These are phyloP conservation scores for Hoplostethus mediterraneus DNA, from an alignment of 2,797 vertebrate genomes.

Conservation along the genomic window DNA sequence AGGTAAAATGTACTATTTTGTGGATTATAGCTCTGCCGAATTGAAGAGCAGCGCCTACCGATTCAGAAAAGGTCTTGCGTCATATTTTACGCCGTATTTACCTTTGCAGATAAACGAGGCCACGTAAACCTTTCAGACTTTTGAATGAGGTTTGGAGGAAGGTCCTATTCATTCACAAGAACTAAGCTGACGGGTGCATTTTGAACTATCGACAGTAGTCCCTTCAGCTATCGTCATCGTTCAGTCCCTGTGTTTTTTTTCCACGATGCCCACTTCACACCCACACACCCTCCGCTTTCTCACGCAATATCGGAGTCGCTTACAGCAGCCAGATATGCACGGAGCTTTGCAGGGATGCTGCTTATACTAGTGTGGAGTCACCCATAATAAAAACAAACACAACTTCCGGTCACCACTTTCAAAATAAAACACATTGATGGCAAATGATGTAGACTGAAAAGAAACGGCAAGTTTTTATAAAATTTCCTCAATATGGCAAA, in stretches of 20 bases:
- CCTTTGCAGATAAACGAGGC: background rate
- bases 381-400: conserved; percentile 11
- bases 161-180: background rate
- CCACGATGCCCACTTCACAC: conserved; percentile 34
- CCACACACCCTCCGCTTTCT: conserved; percentile 65
- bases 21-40: background rate
- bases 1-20: background rate
- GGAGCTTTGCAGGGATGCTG: background rate
- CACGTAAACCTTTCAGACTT: conserved; percentile 7
- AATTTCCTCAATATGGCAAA: too few species aligned
- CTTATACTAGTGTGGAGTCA: conserved; percentile 1
- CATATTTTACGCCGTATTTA: rapidly evolving
- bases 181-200: background rate
- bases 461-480: too few species aligned
- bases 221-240: background rate
- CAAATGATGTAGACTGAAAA: too few species aligned
- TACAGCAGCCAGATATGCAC: conserved; percentile 69
- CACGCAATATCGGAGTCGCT: conserved; percentile 75
- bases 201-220: background rate
- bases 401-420: conserved; percentile 12
- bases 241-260: conserved; percentile 3
- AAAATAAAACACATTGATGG: conserved; percentile 20
- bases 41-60: rapidly evolving
- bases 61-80: rapidly evolving
- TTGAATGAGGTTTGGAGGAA: background rate